A percentile compares a stretch with the other conserved stretches of the same genome.
Conservation (phyloP, 2,888 invertebrate species). For the Desoria tigrina region DNA sequence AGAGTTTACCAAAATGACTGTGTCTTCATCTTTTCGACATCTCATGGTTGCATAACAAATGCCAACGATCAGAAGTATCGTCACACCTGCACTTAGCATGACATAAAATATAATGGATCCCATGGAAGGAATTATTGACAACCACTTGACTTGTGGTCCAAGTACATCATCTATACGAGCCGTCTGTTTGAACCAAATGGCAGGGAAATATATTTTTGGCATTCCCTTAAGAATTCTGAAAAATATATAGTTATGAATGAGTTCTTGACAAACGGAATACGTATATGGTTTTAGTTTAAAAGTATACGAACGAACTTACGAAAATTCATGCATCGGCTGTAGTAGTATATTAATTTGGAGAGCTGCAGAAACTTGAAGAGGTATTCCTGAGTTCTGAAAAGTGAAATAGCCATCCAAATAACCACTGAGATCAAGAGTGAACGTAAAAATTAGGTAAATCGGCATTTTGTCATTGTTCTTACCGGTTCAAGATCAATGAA, state of each 20-base stretch:
- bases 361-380: constrained; percentile 71
- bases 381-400: constrained; percentile 68
- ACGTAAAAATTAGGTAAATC: too few species aligned
- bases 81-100: constrained; percentile 60
- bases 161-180: constrained; percentile 64
- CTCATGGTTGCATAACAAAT: constrained; percentile 54
- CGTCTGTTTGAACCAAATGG: constrained; percentile 75
- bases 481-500: constrained; percentile 74
- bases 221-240: constrained; percentile 63
- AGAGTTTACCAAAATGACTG: constrained; percentile 52
- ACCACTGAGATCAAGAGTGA: not conserved
- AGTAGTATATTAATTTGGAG: constrained; percentile 78
- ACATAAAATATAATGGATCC: constrained; percentile 63
- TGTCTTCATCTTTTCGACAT: constrained; percentile 50
- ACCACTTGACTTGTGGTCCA: constrained; percentile 61
- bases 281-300: constrained; percentile 10
- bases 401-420: constrained; percentile 18
- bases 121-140: constrained; percentile 62
- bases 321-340: constrained; percentile 65
- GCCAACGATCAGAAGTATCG: constrained; percentile 56
- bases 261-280: not conserved
- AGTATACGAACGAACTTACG: constrained; percentile 61
- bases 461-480: too few species aligned
- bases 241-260: constrained; percentile 1
- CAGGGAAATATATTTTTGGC: constrained; percentile 65